Base-by-base conservation (phyloP, 2,113 vertebrate species). In the Lampris megalopsis region DNA sequence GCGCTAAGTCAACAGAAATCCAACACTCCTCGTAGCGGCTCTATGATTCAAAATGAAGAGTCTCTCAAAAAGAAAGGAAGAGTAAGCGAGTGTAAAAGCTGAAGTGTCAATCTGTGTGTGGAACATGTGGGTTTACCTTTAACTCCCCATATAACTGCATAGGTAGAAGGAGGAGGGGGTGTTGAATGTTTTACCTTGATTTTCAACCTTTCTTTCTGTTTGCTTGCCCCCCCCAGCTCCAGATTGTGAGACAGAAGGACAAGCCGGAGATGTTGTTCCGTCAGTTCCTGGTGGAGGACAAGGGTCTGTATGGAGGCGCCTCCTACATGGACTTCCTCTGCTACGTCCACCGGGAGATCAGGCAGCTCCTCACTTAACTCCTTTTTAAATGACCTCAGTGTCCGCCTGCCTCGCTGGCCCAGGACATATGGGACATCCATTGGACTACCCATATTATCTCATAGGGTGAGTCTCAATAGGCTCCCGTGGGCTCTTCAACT, bases 271-370 rank as follows among this genome's bases (percentile, higher is more conserved):
- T 96, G 88, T 40, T 91, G 73, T 98, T 99, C 94, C 96, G 95
- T 3, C 97, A 99, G 90, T 91, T 95, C 81, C 92, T 99, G 35
- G 96, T 98, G 71, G 98, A 99, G 94, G 98, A 99, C 77, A 98
- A 98, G 90, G 94, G 91, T 53, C 90, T 97, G 56, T 91, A 97
- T 0, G 97, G 97, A 8, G 97, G 96, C 8, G 89, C 96, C 0
- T 99, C 97, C 0, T 98, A 98, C 0, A 88, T 96, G 92, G 97
- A 99, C 92, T 99, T 99, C 92, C 93, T 99, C 45, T 96, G 96
- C 85, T 96, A 94, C 10, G 92, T 98, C 82, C 95, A 98, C 93
- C 94, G 92, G 77, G 97, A 97, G 91, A 97, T 99, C 89, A 94
- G 96, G 63, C 97, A 98, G 84, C 94, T 99, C 73, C 97, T 99